Evolutionary conservation across 1,140 invertebrate species (phyloP).

Genomic region (Pachypsylla venusta): DNA sequence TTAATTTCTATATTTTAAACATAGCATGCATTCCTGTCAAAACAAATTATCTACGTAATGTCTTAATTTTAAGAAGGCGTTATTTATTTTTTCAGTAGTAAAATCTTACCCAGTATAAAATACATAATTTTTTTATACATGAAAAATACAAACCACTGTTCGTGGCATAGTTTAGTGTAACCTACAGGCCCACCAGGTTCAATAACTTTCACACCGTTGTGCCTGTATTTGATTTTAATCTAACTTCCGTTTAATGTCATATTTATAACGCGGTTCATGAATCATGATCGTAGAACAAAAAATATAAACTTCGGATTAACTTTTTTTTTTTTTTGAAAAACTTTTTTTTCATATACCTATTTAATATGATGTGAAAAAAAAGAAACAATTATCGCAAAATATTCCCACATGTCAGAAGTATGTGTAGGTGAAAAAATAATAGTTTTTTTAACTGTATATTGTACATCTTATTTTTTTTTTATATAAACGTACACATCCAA

Average conservation of each 20-base stretch:
- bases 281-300: constrained; percentile 1
- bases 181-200: neutral
- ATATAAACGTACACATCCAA: too few relatives aligned
- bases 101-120: neutral
- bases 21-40: too few relatives aligned
- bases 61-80: too few relatives aligned
- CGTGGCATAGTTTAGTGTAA: neutral
- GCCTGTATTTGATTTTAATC: neutral
- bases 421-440: constrained; percentile 5
- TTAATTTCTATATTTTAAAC: too few relatives aligned
- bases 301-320: constrained; percentile 4
- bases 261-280: constrained; percentile 2
- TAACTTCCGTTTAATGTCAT: constrained; percentile 9
- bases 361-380: constrained; percentile 6
- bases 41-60: too few relatives aligned
- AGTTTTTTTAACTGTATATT: neutral
- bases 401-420: neutral
- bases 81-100: too few relatives aligned
- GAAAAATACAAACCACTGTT: neutral
- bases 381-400: constrained; percentile 8
- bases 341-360: too few relatives aligned
- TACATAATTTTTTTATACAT: too few relatives aligned
- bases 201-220: constrained; percentile 6
- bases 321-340: neutral
- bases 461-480: too few relatives aligned